Base-by-base conservation (phyloP, 2,797 vertebrate species). In the Darevskia mixta region DNA sequence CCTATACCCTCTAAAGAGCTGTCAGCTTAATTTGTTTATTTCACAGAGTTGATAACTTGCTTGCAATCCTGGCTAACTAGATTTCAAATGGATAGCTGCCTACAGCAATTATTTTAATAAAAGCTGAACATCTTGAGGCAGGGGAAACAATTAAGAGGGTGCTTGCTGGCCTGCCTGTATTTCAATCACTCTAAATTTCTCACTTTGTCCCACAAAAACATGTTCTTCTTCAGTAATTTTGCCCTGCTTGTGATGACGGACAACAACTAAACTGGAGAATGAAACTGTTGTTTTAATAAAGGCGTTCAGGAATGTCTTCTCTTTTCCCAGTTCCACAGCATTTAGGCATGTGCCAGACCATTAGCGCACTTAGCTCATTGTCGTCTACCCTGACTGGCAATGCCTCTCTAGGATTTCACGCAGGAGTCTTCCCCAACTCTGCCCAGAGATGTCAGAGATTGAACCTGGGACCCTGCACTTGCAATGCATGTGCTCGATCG, bases 81-180 rank as follows among this genome's bases (percentile, higher is more conserved):
- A 61, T 83, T 91, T 89, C n/a, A 93, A 89, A 90, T 84, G 38
- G 18, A 35, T 75, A 18, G 71, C 69, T 87, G 81, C 64, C 27
- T 11, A 82, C 8, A 38, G 32, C 49, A 67, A 67, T 75, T 88
- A 80, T 49, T 77, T 75, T 61, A 35, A 58, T 67, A 71, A 58
- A 38, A 11, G n/a, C 79, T 66, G 17, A 29, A 55, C 43, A 83
- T 91, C 35, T 49, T 64, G 27, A 79, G 2, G 41, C 23, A 41
- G n/a, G 4, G 35, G 66, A 25, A 35, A 61, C 29, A 82, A 35
- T 82, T 25, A 82, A 73, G 27, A 69, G 58, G 41, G 61, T 64
- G 61, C 20, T 64, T 23, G 61, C 5, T 64, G 17, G 2, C 82
- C 13, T n/a, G 38, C 38, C 27, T 75, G 55, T 55, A 55, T 38